Conservation (phyloP, 2,888 invertebrate species). For the Pardosa pseudoannulata region DNA sequence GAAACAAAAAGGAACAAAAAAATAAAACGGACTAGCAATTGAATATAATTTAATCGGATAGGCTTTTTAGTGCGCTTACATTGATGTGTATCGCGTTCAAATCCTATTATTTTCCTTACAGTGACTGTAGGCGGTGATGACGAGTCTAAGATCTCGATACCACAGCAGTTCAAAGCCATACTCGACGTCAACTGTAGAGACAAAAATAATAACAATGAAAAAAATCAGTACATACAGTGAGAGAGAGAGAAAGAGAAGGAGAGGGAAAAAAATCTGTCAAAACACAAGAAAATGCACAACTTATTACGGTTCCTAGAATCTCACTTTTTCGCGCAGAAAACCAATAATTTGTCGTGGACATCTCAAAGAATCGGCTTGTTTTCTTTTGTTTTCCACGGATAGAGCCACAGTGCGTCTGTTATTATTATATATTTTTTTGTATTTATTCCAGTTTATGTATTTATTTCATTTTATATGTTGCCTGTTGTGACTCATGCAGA, state of each 20-base stretch:
- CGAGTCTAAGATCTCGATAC: background rate
- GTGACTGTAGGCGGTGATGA: background rate
- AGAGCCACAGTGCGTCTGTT: background rate
- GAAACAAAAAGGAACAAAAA: no score
- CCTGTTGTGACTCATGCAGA: slow-evolving; percentile 44
- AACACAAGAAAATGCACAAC: background rate
- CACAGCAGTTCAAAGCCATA: background rate
- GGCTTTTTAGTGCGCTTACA: background rate
- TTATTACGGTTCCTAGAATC: slow-evolving; percentile 13
- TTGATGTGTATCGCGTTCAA: background rate
- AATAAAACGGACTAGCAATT: background rate
- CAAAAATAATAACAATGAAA: background rate
- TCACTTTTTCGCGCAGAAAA: slow-evolving; percentile 9
- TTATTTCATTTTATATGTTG: slow-evolving; percentile 40
- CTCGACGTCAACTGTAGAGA: no score
- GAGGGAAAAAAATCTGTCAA: slow-evolving; percentile 11
- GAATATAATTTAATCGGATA: background rate
- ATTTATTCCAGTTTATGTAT: slow-evolving; percentile 34
- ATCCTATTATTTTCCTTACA: slow-evolving; percentile 14
- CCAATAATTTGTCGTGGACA: slow-evolving; percentile 47
- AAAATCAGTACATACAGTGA: background rate
- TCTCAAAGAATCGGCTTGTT: slow-evolving; percentile 15
- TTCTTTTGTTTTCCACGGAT: slow-evolving; percentile 15
- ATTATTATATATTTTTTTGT: background rate
- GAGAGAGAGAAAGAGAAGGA: no score